Conservation (phyloP, 2,888 invertebrate species). For the Cataglyphis altisquamis region DNA sequence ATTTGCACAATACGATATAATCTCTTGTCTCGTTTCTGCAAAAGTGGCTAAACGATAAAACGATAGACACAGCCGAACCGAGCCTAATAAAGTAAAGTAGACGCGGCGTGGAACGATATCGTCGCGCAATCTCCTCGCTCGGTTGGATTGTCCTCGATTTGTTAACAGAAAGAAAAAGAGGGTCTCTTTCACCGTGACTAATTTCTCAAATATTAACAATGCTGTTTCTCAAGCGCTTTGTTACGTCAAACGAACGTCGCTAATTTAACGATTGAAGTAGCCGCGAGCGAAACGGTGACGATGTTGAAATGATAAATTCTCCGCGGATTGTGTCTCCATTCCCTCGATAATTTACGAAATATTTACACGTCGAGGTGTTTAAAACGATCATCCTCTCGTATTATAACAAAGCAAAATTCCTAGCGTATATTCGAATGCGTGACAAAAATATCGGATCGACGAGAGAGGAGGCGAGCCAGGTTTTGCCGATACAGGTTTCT, state of each 20-base stretch:
- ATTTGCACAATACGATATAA: slow-evolving; percentile 47
- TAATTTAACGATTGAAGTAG: slow-evolving; percentile 21
- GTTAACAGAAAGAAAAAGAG: slow-evolving; percentile 27
- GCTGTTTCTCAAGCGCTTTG: slow-evolving; percentile 33
- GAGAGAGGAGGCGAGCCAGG: background rate
- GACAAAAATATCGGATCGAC: background rate
- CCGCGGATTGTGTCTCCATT: background rate
- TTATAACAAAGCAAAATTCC: background rate
- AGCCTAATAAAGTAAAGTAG: slow-evolving; percentile 29
- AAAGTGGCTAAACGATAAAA: slow-evolving; percentile 67
- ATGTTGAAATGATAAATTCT: background rate
- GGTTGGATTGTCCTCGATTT: slow-evolving; percentile 41
- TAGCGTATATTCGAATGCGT: background rate
- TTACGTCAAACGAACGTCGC: background rate
- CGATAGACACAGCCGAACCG: slow-evolving; percentile 31
- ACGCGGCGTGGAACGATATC: slow-evolving; percentile 28
- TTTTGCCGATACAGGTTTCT: slow-evolving; percentile 20
- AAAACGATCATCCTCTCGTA: background rate
- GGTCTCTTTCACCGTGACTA: background rate
- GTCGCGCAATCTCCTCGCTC: slow-evolving; percentile 35
- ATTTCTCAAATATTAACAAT: slow-evolving; percentile 23
- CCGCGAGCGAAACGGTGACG: background rate
- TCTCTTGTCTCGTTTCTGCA: slow-evolving; percentile 66
- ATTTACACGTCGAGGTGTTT: background rate
- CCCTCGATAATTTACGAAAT: background rate